A percentile compares a stretch with the other conserved stretches of the same genome.
These are phyloP conservation scores for Apodemia duryi DNA, from an alignment of 2,888 invertebrate species.

Conservation along the genomic window DNA sequence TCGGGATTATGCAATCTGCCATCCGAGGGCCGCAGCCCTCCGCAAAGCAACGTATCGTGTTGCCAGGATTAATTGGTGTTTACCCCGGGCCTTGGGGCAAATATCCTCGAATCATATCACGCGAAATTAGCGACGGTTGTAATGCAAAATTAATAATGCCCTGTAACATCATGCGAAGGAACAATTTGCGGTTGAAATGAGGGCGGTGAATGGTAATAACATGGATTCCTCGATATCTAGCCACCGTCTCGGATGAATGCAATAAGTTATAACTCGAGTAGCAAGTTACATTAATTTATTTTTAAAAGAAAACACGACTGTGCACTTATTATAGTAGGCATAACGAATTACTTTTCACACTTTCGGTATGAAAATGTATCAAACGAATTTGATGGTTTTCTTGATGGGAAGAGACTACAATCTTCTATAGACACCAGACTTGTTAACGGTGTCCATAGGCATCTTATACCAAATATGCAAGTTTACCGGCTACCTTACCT, in stretches of 20 bases:
- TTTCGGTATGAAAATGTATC: too few relatives aligned
- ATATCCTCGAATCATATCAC: slow-evolving; percentile 62
- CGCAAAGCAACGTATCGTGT: slow-evolving; percentile 60
- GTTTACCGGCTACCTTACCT: too few relatives aligned
- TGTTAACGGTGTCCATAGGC: too few relatives aligned
- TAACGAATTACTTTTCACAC: too few relatives aligned
- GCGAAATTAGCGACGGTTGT: slow-evolving; percentile 64
- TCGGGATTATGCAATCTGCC: slow-evolving; percentile 65
- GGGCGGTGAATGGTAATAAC: slow-evolving; percentile 20
- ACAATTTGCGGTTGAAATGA: slow-evolving; percentile 39
- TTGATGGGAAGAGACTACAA: too few relatives aligned
- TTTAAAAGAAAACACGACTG: background rate
- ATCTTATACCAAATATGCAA: too few relatives aligned
- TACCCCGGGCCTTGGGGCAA: slow-evolving; percentile 58
- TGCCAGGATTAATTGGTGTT: slow-evolving; percentile 76
- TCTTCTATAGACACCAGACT: too few relatives aligned
- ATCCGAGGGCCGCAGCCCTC: slow-evolving; percentile 41
- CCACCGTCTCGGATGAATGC: background rate
- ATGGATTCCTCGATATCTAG: slow-evolving; percentile 3
- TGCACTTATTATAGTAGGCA: too few relatives aligned
- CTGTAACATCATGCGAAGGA: slow-evolving; percentile 37
- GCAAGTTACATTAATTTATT: background rate
- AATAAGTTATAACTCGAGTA: slow-evolving; percentile 3
- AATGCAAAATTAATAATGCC: slow-evolving; percentile 65
- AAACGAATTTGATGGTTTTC: too few relatives aligned